Evolutionary conservation across 2,113 vertebrate genomes (phyloP), one percentile per base, ranked within the genome.

Genomic region (Osmerus eperlanus): DNA sequence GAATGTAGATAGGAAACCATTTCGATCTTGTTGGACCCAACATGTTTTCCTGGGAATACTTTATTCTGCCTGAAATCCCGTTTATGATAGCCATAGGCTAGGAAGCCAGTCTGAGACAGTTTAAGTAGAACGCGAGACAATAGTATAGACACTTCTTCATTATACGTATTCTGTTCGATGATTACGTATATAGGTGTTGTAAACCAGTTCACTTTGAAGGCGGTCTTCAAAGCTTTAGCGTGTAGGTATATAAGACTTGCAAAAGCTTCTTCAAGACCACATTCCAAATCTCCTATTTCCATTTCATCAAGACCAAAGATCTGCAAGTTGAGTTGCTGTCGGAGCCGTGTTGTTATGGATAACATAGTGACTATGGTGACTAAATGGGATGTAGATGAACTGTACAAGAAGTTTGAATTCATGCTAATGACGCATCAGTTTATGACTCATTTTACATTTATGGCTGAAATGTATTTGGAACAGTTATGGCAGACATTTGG

Each of bases 1-100:
- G 56, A 59, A n/a, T 59, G 56, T n/a, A 59, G 56, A 59, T 59
- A n/a, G 56, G 56, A n/a, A 19, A 59, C 56, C 56, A 59, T 59
- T 59, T 59, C 56, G 16, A 59, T 59, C 19, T 59, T 59, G 56
- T 59, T 59, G 15, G 19, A n/a, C 15, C 56, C 56, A 15, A 59
- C 56, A n/a, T 59, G 56, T n/a, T 59, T 59, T 15, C 56, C 56
- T n/a, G 56, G 56, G 19, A n/a, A 59, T 59, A 59, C 19, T 5
- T 59, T 59, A 15, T 59, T 15, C 18, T 59, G 56, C 16, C 56
- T 15, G 18, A 18, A 59, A 59, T 59, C 56, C 56, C 18, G 18
- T n/a, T 59, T 59, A n/a, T 59, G 56, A n/a, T 59, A 59, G 56
- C 56, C 56, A n/a, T 59, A 59, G 56, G 56, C 56, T n/a, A 59